Base-by-base conservation (phyloP, 2,113 vertebrate species). In the Quiscalus mexicanus region DNA sequence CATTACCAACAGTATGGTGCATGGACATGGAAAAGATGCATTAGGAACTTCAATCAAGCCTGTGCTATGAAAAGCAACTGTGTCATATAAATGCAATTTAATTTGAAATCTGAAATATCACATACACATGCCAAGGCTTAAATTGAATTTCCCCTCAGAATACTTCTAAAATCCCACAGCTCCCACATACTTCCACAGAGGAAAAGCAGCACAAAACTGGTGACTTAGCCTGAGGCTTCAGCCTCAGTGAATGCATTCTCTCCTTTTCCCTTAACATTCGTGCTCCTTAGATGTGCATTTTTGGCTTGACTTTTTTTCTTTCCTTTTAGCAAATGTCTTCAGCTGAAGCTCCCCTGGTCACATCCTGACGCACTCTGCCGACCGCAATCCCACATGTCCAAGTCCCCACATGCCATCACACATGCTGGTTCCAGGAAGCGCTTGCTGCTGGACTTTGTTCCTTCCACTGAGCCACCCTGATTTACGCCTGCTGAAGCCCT, bases 281-380 rank as follows among this genome's bases (percentile, higher is more conserved):
- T 68, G 56, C 31, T 64, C 44, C 49, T 90, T 60, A 52, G 71
- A 82, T 58, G 56, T 58, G 64, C 55, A 70, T 75, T 81, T 88
- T 92, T 94, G 95, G 85, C 76, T 93, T 90, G 85, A 83, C 64
- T 87, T 93, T 90, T 91, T 49, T 69, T 73, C 69, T 89, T 52
- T 60, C 73, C 35, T 84, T 88, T 93, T 50, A 80, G 75, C 27
- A 45, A 50, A 55, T 80, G 23, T 45, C 86, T 86, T 95, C 56
- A 70, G 83, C 68, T 77, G 76, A 71, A 63, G 20, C 44, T 92
- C 64, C 68, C 64, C 35, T 53, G 84, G 83, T 90, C 83, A 86
- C 71, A 93, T 93, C 88, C 86, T 42, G 37, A 84, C 90, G 90
- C 41, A 8, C 24, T 84, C 35, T 84, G 76, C 68, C 85, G 89